A percentile compares a stretch with the other conserved stretches of the same genome.
These are phyloP conservation scores for Anthopleura xanthogrammica DNA, from an alignment of 92 coral and sea anemone species.

Conservation along the genomic window DNA sequence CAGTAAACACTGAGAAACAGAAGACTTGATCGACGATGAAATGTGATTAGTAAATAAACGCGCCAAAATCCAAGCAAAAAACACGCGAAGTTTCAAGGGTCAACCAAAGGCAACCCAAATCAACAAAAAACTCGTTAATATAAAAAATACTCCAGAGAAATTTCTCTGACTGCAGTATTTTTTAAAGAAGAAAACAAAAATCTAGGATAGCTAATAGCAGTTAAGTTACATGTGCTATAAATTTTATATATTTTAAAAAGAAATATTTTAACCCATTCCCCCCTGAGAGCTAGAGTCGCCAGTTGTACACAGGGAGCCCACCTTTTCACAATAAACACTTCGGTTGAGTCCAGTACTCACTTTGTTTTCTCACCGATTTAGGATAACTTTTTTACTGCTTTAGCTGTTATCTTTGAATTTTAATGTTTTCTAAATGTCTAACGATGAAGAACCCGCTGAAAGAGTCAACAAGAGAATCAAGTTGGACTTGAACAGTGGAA, in stretches of 20 bases:
- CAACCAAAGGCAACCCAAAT: conserved; percentile 23
- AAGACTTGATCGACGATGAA: neutral
- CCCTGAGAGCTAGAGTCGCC: too few relatives aligned
- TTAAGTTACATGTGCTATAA: too few relatives aligned
- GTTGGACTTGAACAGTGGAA: neutral
- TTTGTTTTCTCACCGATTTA: neutral
- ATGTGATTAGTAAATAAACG: neutral
- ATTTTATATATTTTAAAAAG: too few relatives aligned
- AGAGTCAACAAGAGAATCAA: neutral
- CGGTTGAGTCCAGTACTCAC: neutral
- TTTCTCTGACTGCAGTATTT: neutral
- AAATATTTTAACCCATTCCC: too few relatives aligned
- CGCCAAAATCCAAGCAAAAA: neutral
- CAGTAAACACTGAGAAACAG: neutral
- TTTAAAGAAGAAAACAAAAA: neutral
- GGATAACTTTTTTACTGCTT: neutral
- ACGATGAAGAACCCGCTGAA: neutral
- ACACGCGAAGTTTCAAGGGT: neutral
- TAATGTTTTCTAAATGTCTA: neutral
- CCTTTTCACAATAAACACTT: neutral
- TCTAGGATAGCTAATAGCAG: too few relatives aligned
- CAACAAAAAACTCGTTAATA: neutral
- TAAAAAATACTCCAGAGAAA: neutral
- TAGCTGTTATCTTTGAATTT: neutral
- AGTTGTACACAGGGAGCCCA: neutral